Percentiles rank a stretch among this genome's conserved stretches.
phyloP scores from a whole-genome alignment of 2,113 vertebrate genomes.

The Plestiodon gilberti region DNA sequence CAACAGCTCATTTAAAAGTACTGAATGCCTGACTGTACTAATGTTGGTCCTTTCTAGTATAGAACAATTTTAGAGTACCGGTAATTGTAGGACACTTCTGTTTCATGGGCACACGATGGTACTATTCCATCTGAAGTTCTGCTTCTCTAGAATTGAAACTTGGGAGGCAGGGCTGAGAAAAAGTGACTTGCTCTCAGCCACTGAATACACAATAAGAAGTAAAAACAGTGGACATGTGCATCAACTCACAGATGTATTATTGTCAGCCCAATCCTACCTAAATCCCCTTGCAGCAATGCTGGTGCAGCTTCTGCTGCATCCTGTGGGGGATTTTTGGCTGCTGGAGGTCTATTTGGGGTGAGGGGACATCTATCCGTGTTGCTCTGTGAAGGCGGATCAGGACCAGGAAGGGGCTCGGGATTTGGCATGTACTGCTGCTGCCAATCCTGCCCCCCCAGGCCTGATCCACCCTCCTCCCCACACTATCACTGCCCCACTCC shows the following conservation, averaged over 20 bases:
- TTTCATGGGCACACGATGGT: constrained; percentile 1
- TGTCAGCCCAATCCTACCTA: too few species aligned
- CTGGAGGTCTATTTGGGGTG: too few species aligned
- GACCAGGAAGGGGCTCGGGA: too few species aligned
- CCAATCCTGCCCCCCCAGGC: neutral
- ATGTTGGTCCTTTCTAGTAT: neutral
- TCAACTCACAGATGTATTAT: neutral
- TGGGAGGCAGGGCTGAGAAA: neutral
- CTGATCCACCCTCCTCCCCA: too few species aligned
- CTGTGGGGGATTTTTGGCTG: too few species aligned
- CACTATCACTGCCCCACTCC: too few species aligned
- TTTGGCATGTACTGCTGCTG: too few species aligned
- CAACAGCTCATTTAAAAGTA: constrained; percentile 3
- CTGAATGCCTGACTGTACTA: neutral
- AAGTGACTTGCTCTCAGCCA: neutral
- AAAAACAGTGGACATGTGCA: neutral
- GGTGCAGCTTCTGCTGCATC: too few species aligned
- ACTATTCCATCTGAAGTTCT: too few species aligned
- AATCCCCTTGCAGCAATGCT: too few species aligned
- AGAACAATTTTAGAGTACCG: neutral
- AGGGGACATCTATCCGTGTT: too few species aligned
- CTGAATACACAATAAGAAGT: neutral
- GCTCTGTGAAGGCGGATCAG: too few species aligned
- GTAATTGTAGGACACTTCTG: neutral
- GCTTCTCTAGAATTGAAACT: neutral